Base-by-base conservation (phyloP, 2,797 vertebrate species). In the Melanotaenia pygmaea region DNA sequence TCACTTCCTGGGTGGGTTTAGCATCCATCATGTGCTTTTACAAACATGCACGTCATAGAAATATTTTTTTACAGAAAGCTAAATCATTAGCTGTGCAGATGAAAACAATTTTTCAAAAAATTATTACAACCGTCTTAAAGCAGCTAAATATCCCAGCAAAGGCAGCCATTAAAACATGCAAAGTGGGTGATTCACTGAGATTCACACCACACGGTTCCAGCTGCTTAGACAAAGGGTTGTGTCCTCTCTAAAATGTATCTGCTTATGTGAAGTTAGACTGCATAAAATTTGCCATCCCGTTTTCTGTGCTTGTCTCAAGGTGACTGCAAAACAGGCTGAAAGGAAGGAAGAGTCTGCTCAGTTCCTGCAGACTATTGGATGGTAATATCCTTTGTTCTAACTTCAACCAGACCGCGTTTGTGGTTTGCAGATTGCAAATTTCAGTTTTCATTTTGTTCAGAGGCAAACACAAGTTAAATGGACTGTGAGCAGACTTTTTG, bases 1-100 rank as follows among this genome's bases (percentile, higher is more conserved):
- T 91, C 92, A 92, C 88, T 93, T 94, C 92, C 94, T 92, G 89
- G 86, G 89, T 88, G 81, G 89, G 90, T 87, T 73, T 64, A 32
- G 40, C 77, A 74, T 77, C 11, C 68, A 81, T 87, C 82, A 83
- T 79, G 80, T 83, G 76, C 59, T 38, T 67, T 80, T 58, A 74
- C 67, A 63, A 59, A 57, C 56, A 66, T 61, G 30, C 57, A 59
- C 73, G 67, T 54, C 12, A 54, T 18, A 64, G 35, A 70, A 67
- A 81, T 73, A 59, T 58, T 26, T 26, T 58, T 59, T 13, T 65
- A 77, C 22, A 77, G 57, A 79, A 57, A 75, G 53, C 62, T 70
- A 56, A 84, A 82, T 73, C 60, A 65, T 58, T 43, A 67, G 73
- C 70, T 40, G 56, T 62, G 66, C 43, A 57, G 57, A 75, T 66